Conservation (phyloP, 2,113 vertebrate genomes). For the Geothlypis trichas region DNA sequence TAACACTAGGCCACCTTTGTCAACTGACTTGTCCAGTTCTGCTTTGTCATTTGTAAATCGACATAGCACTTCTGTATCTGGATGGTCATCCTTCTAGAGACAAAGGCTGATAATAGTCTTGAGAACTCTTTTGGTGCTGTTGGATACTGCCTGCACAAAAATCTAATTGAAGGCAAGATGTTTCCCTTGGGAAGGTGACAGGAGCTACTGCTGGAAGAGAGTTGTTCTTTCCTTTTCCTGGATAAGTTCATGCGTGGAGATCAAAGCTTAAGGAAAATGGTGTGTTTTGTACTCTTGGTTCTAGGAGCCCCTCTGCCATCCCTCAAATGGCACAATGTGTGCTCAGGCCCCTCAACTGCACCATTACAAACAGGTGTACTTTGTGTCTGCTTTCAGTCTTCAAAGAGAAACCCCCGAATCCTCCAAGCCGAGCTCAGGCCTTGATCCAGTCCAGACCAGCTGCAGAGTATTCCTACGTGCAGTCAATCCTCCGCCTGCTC, state of each 20-base stretch:
- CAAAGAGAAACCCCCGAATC: slow-evolving; percentile 84
- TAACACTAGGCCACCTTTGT: background rate
- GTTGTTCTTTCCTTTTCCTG: background rate
- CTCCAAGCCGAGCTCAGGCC: slow-evolving; percentile 87
- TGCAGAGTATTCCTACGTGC: slow-evolving; percentile 80
- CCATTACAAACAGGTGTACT: background rate
- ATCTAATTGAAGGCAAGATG: background rate
- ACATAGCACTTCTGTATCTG: background rate
- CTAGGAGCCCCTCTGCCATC: background rate
- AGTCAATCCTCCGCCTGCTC: slow-evolving; percentile 82
- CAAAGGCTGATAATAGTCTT: background rate
- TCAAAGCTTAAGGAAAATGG: background rate
- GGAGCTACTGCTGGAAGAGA: background rate
- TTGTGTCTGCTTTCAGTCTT: slow-evolving; percentile 82
- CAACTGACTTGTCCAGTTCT: background rate
- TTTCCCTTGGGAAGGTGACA: background rate
- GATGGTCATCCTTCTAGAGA: background rate
- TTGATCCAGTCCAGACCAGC: slow-evolving; percentile 67
- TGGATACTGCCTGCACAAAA: background rate
- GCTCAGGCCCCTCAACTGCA: background rate
- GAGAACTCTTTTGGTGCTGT: background rate
- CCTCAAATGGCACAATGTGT: background rate
- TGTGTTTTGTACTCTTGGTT: background rate
- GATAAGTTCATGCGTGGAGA: background rate
- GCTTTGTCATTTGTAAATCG: background rate